Evolutionary conservation across 2,888 invertebrate species (phyloP).

Genomic region (Prenolepis imparis): DNA sequence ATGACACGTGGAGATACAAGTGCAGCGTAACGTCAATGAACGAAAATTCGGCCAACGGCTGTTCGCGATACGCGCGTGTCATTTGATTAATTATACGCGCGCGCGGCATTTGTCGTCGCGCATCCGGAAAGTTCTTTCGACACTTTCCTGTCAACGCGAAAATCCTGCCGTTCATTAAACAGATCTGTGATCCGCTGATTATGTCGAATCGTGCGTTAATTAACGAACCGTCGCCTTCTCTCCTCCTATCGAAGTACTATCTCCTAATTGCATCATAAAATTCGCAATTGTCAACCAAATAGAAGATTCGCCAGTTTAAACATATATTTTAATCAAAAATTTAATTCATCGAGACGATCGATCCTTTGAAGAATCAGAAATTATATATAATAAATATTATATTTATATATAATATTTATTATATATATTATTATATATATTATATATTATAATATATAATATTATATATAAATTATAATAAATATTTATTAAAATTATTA

Average conservation of each 20-base stretch:
- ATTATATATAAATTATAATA: too few relatives aligned
- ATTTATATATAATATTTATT: too few relatives aligned
- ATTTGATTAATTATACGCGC: neutral
- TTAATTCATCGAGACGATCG: neutral
- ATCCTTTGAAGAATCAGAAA: neutral
- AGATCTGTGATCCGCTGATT: neutral
- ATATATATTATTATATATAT: too few relatives aligned
- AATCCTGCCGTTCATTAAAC: conserved; percentile 14
- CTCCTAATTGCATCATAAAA: neutral
- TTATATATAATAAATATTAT: too few relatives aligned
- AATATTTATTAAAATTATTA: too few relatives aligned
- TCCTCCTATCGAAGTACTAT: neutral
- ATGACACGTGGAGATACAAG: neutral
- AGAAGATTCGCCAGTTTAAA: neutral
- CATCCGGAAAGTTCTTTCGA: conserved; percentile 25
- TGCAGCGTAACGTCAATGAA: neutral
- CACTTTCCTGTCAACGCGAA: neutral
- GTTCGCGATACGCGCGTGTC: neutral
- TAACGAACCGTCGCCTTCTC: neutral
- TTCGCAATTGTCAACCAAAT: neutral
- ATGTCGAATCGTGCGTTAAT: conserved; percentile 15
- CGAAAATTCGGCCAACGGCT: neutral
- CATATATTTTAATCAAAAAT: neutral
- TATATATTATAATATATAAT: too few relatives aligned
- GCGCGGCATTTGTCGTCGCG: neutral